Conservation (phyloP, 1,140 invertebrate genomes). For the Ceratina australensis region DNA sequence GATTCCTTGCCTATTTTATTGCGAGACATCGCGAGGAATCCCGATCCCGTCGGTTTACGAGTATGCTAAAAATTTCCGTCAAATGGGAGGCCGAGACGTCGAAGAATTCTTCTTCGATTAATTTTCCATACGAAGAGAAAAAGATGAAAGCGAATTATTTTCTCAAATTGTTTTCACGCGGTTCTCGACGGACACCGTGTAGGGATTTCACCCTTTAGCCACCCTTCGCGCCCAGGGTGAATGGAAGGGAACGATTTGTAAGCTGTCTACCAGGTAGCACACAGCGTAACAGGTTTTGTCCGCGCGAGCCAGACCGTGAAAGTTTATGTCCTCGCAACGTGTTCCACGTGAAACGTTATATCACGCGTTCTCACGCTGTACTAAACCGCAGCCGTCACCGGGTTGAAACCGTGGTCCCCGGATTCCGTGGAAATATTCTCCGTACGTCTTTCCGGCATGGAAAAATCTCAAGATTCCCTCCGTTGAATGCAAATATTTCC, state of each 20-base stretch:
- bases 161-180: background rate
- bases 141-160: no score
- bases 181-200: background rate
- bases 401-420: background rate
- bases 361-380: conserved; percentile 18
- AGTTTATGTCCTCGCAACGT: conserved; percentile 20
- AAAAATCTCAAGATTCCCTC: background rate
- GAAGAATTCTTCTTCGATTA: background rate
- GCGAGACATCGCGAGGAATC: background rate
- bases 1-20: background rate
- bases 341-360: conserved; percentile 22
- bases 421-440: background rate
- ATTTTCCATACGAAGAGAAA: no score
- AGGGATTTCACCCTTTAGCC: no score
- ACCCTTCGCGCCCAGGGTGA: background rate
- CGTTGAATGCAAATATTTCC: background rate
- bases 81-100: no score
- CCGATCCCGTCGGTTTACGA: background rate
- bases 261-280: conserved; percentile 5
- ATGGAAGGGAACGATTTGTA: conserved; percentile 27
- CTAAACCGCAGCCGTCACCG: conserved; percentile 3
- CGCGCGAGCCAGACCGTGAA: conserved; percentile 26
- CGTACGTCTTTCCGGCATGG: background rate
- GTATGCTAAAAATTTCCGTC: background rate
- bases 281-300: conserved; percentile 43